These are phyloP conservation scores for Xenopus laevis DNA, from an alignment of 2,113 vertebrate genomes.

Conservation along the genomic window DNA sequence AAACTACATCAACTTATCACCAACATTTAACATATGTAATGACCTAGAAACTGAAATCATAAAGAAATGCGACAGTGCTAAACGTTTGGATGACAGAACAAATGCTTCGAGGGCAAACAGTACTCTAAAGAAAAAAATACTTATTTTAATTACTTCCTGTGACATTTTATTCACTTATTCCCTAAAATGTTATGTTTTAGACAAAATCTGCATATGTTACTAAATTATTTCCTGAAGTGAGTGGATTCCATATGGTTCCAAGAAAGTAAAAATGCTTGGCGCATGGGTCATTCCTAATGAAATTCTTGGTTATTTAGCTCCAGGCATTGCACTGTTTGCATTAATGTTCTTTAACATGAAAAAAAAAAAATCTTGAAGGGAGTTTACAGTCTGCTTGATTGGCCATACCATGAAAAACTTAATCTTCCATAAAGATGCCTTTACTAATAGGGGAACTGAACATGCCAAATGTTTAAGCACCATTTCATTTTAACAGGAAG, in stretches of 20 bases:
- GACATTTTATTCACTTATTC: constrained; percentile 63
- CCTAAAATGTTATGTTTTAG: constrained; percentile 64
- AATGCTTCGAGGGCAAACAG: too few species aligned
- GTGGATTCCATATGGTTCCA: constrained; percentile 67
- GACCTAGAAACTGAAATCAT: not conserved
- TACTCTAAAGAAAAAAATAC: constrained; percentile 26
- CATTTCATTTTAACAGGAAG: not conserved
- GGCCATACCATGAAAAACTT: constrained; percentile 33
- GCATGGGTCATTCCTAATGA: constrained; percentile 56
- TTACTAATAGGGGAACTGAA: constrained; percentile 17
- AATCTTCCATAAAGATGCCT: constrained; percentile 9
- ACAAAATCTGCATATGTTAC: constrained; percentile 65
- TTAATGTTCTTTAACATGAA: constrained; percentile 43
- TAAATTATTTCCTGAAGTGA: constrained; percentile 75
- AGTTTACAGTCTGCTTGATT: constrained; percentile 39
- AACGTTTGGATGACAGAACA: too few species aligned
- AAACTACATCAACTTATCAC: not conserved
- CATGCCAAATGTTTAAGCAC: not conserved
- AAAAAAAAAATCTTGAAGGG: not conserved
- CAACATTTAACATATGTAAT: not conserved
- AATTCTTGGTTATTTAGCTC: constrained; percentile 58
- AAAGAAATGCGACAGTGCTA: too few species aligned
- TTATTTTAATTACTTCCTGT: constrained; percentile 63
- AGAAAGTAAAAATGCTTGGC: constrained; percentile 60
- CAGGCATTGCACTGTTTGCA: constrained; percentile 46